phyloP scores from a whole-genome alignment of 2,113 vertebrate species.

The Pyxicephalus adspersus region DNA sequence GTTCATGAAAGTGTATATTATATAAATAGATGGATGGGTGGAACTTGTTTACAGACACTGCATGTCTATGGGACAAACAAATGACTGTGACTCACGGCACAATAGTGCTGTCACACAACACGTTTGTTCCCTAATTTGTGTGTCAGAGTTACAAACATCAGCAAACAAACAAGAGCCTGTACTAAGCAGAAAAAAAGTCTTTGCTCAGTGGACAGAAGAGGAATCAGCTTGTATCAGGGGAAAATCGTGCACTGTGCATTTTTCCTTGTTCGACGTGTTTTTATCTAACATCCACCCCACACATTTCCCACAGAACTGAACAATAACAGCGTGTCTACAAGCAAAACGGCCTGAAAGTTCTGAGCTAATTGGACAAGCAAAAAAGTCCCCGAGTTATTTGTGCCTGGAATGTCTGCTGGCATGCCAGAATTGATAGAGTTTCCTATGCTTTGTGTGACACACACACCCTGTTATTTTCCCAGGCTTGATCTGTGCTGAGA shows the following conservation, averaged over 20 bases:
- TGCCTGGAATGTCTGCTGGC: constrained; percentile 62
- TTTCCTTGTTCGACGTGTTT: neutral
- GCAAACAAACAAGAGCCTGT: constrained; percentile 53
- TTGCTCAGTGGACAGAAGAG: constrained; percentile 9
- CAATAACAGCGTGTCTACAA: neutral
- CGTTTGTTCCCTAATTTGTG: constrained; percentile 56
- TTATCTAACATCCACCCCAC: constrained; percentile 27
- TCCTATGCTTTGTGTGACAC: constrained; percentile 79
- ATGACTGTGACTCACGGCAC: constrained; percentile 39
- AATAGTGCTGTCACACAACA: constrained; percentile 23
- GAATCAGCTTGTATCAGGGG: neutral
- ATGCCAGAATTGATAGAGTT: constrained; percentile 70
- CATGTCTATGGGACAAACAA: constrained; percentile 43
- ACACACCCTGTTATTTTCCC: constrained; percentile 63
- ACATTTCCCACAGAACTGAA: constrained; percentile 34
- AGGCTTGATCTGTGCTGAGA: constrained; percentile 62
- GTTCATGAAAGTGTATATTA: neutral
- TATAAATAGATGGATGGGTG: constrained; percentile 31
- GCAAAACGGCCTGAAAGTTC: constrained; percentile 11
- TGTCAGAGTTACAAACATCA: constrained; percentile 62
- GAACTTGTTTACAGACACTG: constrained; percentile 31
- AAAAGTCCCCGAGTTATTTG: constrained; percentile 68
- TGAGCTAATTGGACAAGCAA: constrained; percentile 64
- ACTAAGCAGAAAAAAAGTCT: constrained; percentile 9
- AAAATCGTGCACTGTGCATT: neutral